phyloP scores from a whole-genome alignment of 2,113 vertebrate species.

The Haemorhous mexicanus region DNA sequence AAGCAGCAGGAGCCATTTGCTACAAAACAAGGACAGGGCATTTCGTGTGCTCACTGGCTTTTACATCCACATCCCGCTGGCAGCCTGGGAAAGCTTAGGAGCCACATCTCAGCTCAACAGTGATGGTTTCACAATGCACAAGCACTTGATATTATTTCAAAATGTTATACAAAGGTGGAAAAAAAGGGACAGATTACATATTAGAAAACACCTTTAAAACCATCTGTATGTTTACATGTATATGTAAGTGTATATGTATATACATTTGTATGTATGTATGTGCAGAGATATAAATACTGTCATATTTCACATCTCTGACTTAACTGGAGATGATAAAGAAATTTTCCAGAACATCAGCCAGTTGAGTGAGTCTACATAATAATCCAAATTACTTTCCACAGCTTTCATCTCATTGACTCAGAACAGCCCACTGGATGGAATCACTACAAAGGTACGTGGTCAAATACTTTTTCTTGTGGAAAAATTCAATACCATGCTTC shows the following conservation, averaged over 20 bases:
- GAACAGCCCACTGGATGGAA: neutral
- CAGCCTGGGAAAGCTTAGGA: neutral
- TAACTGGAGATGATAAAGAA: neutral
- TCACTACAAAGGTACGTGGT: neutral
- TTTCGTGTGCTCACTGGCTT: neutral
- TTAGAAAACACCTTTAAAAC: neutral
- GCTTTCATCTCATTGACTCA: neutral
- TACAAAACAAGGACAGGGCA: neutral
- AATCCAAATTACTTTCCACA: neutral
- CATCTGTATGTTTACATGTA: neutral
- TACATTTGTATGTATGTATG: neutral
- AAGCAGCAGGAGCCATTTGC: neutral
- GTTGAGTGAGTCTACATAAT: neutral
- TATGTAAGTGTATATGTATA: neutral
- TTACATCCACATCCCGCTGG: neutral
- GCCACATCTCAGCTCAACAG: rapidly evolving
- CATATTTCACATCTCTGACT: neutral
- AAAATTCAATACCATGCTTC: neutral
- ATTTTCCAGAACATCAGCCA: neutral
- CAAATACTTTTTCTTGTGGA: neutral
- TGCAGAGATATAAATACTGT: neutral
- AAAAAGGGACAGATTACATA: neutral
- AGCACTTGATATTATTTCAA: neutral
- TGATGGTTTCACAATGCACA: neutral
- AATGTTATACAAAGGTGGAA: neutral